Evolutionary conservation across 2,888 invertebrate species (phyloP).

Genomic region (Leptinotarsa juncta): DNA sequence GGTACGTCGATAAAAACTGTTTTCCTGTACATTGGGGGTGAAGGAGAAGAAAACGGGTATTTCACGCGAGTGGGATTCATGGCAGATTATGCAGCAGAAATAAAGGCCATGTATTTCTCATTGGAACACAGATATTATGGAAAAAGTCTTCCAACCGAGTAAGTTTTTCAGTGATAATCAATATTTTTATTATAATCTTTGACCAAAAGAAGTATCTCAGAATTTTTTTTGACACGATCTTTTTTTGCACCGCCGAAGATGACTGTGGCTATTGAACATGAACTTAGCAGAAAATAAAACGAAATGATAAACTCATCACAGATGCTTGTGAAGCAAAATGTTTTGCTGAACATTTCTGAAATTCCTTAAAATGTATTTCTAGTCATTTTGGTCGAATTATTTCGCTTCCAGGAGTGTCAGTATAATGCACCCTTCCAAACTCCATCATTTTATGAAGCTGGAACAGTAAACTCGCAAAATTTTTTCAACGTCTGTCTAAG

Average conservation of each 20-base stretch:
- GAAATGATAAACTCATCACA: constrained; percentile 36
- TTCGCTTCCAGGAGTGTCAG: background rate
- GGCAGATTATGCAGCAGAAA: constrained; percentile 83
- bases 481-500: too few relatives aligned
- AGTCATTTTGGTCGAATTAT: background rate
- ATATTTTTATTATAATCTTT: too few relatives aligned
- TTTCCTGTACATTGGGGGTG: constrained; percentile 96
- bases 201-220: too few relatives aligned
- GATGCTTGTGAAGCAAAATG: background rate
- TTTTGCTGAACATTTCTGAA: background rate
- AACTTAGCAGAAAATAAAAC: too few relatives aligned
- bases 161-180: constrained; percentile 20
- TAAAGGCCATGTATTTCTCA: constrained; percentile 85
- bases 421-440: too few relatives aligned
- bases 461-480: too few relatives aligned
- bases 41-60: constrained; percentile 82
- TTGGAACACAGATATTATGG: constrained; percentile 96
- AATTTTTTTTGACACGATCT: too few relatives aligned
- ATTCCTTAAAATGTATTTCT: background rate
- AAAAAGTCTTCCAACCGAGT: constrained; percentile 81
- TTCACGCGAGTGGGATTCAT: constrained; percentile 93
- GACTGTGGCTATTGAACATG: too few relatives aligned
- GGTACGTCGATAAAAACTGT: constrained; percentile 77
- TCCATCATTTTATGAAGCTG: too few relatives aligned
- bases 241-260: too few relatives aligned